Evolutionary conservation across 2,113 vertebrate genomes (phyloP).

Genomic region (Climacteris rufus): DNA sequence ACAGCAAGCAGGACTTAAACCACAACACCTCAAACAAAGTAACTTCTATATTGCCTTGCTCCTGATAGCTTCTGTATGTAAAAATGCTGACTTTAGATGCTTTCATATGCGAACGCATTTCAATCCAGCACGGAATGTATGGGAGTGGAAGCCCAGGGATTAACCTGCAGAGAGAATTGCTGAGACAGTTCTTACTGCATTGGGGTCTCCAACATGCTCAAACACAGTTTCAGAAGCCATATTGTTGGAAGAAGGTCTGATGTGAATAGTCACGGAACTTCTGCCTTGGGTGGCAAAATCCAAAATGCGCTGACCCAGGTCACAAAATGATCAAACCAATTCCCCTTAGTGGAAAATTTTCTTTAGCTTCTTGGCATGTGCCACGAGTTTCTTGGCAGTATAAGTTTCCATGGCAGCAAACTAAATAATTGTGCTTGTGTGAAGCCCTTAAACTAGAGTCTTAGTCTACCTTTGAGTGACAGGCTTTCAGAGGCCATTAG

Average conservation of each 20-base stretch:
- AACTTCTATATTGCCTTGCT: not conserved
- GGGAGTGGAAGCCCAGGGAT: not conserved
- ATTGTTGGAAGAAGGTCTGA: not conserved
- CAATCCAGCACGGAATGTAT: not conserved
- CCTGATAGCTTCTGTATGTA: not conserved
- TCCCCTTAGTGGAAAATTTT: not conserved
- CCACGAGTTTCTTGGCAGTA: not conserved
- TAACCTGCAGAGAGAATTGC: not conserved
- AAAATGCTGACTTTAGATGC: not conserved
- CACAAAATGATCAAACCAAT: not conserved
- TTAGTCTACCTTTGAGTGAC: not conserved
- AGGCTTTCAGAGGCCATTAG: not conserved
- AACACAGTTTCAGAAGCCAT: not conserved
- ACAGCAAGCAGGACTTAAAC: not conserved
- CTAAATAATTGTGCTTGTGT: not conserved
- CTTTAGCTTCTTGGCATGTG: not conserved
- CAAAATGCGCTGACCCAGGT: not conserved
- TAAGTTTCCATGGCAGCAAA: not conserved
- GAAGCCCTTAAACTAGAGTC: not conserved
- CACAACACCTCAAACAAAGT: not conserved
- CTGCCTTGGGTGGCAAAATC: not conserved
- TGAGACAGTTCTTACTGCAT: not conserved
- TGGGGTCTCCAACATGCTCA: not conserved
- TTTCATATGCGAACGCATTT: accelerated
- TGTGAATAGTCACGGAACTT: not conserved